Conservation (phyloP, 2,113 vertebrate genomes). For the Athene cunicularia region DNA sequence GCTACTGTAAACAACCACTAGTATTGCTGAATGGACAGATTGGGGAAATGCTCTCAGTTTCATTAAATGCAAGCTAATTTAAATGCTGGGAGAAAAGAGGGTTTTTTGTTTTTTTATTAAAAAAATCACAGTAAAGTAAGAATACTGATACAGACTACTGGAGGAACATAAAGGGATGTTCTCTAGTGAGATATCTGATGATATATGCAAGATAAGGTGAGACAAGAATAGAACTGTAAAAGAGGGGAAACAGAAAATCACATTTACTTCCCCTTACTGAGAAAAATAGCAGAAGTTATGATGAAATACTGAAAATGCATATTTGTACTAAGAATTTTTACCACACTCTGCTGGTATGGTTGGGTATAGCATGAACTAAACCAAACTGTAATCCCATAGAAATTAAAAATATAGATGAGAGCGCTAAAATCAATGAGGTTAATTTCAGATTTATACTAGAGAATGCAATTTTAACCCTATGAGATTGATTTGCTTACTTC, state of each 20-base stretch:
- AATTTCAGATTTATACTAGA: background rate
- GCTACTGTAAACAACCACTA: background rate
- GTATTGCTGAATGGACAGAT: background rate
- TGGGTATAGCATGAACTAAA: background rate
- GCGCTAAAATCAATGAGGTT: fast-evolving
- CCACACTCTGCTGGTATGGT: slow-evolving; percentile 26
- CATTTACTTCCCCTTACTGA: background rate
- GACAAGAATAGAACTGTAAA: background rate
- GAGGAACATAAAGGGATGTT: background rate
- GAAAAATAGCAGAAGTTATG: background rate
- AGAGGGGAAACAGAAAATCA: background rate
- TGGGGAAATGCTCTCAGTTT: background rate
- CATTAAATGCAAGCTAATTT: background rate
- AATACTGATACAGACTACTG: background rate
- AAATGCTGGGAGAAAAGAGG: background rate
- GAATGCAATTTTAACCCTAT: background rate
- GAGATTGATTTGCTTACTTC: background rate
- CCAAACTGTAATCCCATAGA: background rate
- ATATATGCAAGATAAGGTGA: background rate
- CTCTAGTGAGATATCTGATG: background rate
- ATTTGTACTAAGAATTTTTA: background rate
- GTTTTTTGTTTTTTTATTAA: background rate
- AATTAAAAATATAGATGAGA: background rate
- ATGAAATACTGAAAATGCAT: background rate
- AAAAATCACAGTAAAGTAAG: background rate